Evolutionary conservation across 2,888 invertebrate genomes (phyloP), one percentile per base, ranked within the genome.

Genomic region (Lissocephala sabroskyi): DNA sequence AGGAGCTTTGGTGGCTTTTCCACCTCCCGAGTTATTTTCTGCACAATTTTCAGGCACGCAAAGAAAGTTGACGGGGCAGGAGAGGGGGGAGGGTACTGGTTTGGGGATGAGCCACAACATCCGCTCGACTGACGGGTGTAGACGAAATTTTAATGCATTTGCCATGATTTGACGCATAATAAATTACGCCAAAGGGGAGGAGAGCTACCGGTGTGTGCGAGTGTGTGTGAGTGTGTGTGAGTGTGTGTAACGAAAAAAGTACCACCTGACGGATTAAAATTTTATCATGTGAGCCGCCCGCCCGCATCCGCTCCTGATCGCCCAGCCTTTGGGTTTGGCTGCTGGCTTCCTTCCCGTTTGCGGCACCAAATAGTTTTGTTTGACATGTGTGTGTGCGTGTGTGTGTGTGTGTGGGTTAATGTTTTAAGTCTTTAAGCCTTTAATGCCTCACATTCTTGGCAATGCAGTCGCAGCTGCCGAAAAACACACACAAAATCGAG

Each of bases 221-320:
- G 49, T 49, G 6, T 46, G 28, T 17, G 17, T 43, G 41, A 37
- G 41, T 29, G 40, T 41, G 39, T 40, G 29, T 40, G 23, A 23
- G 23, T 3, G 7, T 23, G 23, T 23, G 16, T 10, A 35, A 14
- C 35, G 10, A 45, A 67, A 60, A 64, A 65, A 65, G n/a, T n/a
- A n/a, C n/a, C 68, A 65, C 64, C 64, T 65, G 64, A 65, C 61
- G 68, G 64, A 67, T 67, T 65, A 68, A 67, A 65, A 67, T 67
- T 65, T 65, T 64, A 61, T 61, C 57, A 57, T 49, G 52, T 45
- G 61, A 67, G 53, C 40, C 39, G 41, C 57, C 52, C 43, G 43
- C 48, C 23, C 23, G 50, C 30, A n/a, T 30, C n/a, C 11, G 7
- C 9, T 30, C 30, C n/a, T 30, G n/a, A n/a, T n/a, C n/a, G n/a